Conservation (phyloP, 1,140 invertebrate genomes). For the Pseudomyrmex pallidus region DNA sequence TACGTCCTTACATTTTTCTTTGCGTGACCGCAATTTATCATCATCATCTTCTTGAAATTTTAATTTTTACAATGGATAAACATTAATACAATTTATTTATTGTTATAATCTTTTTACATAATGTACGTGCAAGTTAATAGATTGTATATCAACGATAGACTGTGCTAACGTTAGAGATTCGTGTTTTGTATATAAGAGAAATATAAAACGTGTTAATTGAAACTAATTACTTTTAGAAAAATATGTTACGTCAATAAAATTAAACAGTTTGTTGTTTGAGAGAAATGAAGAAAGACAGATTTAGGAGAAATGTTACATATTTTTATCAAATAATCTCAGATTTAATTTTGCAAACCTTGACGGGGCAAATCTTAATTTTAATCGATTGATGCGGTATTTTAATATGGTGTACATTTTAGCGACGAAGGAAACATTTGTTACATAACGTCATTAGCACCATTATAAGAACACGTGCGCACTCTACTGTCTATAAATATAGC, state of each 20-base stretch:
- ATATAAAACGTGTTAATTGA: background rate
- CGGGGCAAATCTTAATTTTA: conserved; percentile 30
- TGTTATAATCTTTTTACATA: conserved; percentile 17
- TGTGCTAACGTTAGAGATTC: no score
- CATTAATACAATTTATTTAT: background rate
- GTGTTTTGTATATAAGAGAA: background rate
- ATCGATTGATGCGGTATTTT: background rate
- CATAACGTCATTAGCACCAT: conserved; percentile 44
- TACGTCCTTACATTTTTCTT: conserved; percentile 21
- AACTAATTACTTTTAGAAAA: background rate
- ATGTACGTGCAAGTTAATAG: background rate
- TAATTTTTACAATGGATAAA: conserved; percentile 19
- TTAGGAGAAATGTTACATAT: background rate
- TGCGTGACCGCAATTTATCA: conserved; percentile 40
- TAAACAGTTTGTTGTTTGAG: no score
- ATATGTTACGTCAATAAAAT: no score
- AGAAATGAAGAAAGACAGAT: background rate
- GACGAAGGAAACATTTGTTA: conserved; percentile 41
- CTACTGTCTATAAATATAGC: conserved; percentile 37
- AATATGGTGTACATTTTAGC: conserved; percentile 1
- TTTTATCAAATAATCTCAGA: background rate
- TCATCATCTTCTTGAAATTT: conserved; percentile 28
- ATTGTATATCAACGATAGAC: background rate
- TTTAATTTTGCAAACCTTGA: background rate
- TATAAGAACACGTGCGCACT: conserved; percentile 39